Evolutionary conservation across 2,797 vertebrate species (phyloP).

Genomic region (Pantherophis alleghaniensis): DNA sequence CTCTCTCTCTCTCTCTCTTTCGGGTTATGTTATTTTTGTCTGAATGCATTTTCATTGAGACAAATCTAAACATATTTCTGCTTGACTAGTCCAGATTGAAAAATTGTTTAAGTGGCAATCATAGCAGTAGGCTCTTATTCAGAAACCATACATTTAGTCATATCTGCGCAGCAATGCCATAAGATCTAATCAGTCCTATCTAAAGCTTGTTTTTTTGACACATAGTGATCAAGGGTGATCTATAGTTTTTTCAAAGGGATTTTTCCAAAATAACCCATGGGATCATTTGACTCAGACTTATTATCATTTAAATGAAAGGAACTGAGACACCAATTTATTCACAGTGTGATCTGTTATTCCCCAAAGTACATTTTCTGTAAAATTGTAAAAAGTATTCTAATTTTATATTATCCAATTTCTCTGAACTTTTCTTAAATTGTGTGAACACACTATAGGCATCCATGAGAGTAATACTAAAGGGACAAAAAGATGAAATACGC

Average conservation of each 20-base stretch:
- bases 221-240: constrained; percentile 27
- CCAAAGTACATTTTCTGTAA: neutral
- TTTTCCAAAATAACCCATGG: constrained; percentile 16
- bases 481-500: neutral
- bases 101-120: neutral
- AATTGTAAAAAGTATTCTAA: neutral
- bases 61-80: neutral
- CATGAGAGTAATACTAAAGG: neutral
- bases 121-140: neutral
- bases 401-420: neutral
- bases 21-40: neutral
- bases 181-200: constrained; percentile 22
- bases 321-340: neutral
- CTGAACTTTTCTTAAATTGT: neutral
- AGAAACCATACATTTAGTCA: constrained; percentile 20
- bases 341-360: neutral
- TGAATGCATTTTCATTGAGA: neutral
- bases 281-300: constrained; percentile 22
- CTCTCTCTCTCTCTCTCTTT: too few relatives aligned
- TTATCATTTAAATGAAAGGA: constrained; percentile 38
- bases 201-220: constrained; percentile 41
- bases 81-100: neutral
- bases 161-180: constrained; percentile 14
- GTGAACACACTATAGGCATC: neutral
- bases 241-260: constrained; percentile 29